A percentile compares a stretch with the other conserved stretches of the same genome.
phyloP scores from a whole-genome alignment of 2,113 vertebrate genomes.

The Gallinago media region DNA sequence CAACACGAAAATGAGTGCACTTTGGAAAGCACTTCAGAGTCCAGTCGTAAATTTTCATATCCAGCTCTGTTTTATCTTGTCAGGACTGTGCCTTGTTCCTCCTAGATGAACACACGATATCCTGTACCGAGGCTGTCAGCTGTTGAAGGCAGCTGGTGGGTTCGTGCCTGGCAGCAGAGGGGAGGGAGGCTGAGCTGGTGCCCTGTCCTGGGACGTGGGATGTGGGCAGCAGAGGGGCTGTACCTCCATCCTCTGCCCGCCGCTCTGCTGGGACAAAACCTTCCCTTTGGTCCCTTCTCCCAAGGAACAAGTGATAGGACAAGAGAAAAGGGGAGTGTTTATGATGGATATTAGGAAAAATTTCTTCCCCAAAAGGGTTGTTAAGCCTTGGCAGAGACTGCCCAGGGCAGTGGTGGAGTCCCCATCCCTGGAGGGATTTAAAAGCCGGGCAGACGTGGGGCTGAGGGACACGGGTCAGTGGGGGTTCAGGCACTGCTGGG shows the following conservation, averaged over 20 bases:
- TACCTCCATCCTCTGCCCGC: too few relatives aligned
- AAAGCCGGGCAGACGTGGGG: background rate
- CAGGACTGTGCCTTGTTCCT: background rate
- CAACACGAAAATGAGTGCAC: too few relatives aligned
- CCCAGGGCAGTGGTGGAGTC: background rate
- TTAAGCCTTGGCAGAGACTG: background rate
- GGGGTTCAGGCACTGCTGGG: background rate
- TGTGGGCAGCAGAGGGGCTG: too few relatives aligned
- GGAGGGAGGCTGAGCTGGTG: too few relatives aligned
- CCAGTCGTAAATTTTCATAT: background rate
- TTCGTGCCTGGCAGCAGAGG: too few relatives aligned
- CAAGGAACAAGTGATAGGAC: background rate
- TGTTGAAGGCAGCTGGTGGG: too few relatives aligned
- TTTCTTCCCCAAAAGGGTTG: too few relatives aligned
- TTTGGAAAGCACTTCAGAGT: background rate
- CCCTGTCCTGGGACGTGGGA: too few relatives aligned
- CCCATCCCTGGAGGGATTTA: background rate
- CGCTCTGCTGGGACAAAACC: too few relatives aligned
- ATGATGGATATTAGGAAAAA: too few relatives aligned
- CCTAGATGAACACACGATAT: too few relatives aligned
- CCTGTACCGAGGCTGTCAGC: too few relatives aligned
- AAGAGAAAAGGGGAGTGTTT: background rate
- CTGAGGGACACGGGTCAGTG: background rate
- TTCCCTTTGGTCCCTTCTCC: background rate
- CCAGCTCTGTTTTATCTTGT: background rate